Evolutionary conservation across 1,140 invertebrate genomes (phyloP).

Genomic region (Dinoponera quadriceps): DNA sequence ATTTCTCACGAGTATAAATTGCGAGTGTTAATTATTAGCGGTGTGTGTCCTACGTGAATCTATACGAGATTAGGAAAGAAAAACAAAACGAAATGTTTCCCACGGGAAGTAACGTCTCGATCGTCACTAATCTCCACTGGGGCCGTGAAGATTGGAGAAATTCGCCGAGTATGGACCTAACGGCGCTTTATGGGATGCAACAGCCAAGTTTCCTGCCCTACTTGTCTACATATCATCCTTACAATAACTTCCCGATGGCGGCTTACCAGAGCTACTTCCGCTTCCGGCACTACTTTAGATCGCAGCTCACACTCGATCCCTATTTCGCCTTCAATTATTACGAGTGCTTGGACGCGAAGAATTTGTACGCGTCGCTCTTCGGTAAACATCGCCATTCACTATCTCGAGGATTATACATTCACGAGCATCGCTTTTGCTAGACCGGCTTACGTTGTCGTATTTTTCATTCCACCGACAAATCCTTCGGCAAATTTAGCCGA

Average conservation of each 20-base stretch:
- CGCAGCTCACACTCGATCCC: conserved; percentile 54
- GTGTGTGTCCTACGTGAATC: neutral
- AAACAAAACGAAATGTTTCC: conserved; percentile 46
- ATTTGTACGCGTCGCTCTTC: conserved; percentile 45
- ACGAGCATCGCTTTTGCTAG: neutral
- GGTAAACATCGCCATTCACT: conserved; percentile 58
- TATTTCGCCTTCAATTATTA: conserved; percentile 55
- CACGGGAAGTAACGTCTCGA: conserved; percentile 29
- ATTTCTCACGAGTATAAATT: neutral
- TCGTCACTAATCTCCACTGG: conserved; percentile 30
- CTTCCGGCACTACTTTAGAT: conserved; percentile 50
- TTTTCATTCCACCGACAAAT: conserved; percentile 1
- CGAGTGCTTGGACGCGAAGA: conserved; percentile 54
- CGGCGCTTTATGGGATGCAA: conserved; percentile 27
- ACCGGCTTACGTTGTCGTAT: neutral
- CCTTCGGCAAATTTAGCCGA: neutral
- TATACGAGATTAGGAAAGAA: neutral
- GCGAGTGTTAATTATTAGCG: neutral
- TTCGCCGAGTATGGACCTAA: conserved; percentile 55
- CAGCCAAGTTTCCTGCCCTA: conserved; percentile 28
- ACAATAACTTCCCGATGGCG: conserved; percentile 42
- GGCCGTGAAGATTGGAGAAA: conserved; percentile 11
- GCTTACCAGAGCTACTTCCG: conserved; percentile 59
- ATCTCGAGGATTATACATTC: neutral
- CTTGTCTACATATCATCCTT: conserved; percentile 54